Evolutionary conservation across 2,888 invertebrate species (phyloP), one percentile per base, ranked within the genome.

Genomic region (Allacma fusca): DNA sequence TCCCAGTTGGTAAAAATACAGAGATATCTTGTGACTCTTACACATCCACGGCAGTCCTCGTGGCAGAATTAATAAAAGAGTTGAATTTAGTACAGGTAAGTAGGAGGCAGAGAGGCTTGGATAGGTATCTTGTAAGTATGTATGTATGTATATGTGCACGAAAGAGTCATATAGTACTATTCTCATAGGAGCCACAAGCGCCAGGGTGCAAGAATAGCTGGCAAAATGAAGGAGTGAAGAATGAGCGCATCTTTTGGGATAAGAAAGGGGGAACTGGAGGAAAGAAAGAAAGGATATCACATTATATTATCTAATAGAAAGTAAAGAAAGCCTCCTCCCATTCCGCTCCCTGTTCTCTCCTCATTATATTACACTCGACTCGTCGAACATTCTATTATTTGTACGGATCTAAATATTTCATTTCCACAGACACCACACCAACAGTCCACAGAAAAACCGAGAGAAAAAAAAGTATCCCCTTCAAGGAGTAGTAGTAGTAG

Each of bases 281-380:
- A 57, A 50, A 57, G 71, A 71, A 71, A 59, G 62, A 72, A 59
- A 72, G 72, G 59, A 72, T 72, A 59, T 72, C 72, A 72, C 72
- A 72, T 72, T 68, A 68, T 68, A 68, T 68, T 72, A 72, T 72
- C 72, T 72, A 72, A 59, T 71, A 72, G 59, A 72, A 72, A 57
- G 72, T 57, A 72, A 72, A 50, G 50, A 72, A 72, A 72, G 72
- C 72, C 72, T 57, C 24, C 57, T n/a, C n/a, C 71, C 43, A 50
- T 71, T 50, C 24, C 57, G 34, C 40, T 70, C 70, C 71, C 71
- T 28, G 40, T 40, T 40, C 40, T 40, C 40, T 71, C 16, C 59
- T 72, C 68, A 59, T 59, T 72, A 26, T 50, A 72, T 59, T 44
- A 72, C 50, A 21, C 34, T 62, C 62, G 12, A 40, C 34, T 68